Evolutionary conservation across 2,888 invertebrate genomes (phyloP).

Genomic region (Agrochola circellaris): DNA sequence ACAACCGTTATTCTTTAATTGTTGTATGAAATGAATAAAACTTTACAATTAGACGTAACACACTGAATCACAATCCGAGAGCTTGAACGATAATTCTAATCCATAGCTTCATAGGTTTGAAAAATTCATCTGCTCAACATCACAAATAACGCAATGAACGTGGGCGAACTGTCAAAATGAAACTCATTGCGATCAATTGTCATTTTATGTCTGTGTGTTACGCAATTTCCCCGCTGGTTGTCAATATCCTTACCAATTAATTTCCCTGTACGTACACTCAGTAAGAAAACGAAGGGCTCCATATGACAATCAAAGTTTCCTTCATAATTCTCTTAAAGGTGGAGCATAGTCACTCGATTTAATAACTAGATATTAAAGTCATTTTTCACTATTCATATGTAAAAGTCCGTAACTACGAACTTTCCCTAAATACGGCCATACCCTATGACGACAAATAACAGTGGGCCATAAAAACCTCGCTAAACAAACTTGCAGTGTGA

Average conservation of each 20-base stretch:
- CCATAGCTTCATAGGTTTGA: too few relatives aligned
- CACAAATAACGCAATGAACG: too few relatives aligned
- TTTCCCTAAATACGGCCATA: background rate
- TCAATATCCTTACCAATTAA: background rate
- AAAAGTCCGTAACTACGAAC: background rate
- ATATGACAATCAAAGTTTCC: background rate
- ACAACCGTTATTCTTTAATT: background rate
- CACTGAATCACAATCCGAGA: too few relatives aligned
- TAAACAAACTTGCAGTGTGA: background rate
- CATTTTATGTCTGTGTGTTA: too few relatives aligned
- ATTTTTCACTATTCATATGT: background rate
- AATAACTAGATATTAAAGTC: background rate
- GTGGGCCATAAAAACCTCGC: slow-evolving; percentile 21
- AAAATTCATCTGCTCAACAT: too few relatives aligned
- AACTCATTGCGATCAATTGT: too few relatives aligned
- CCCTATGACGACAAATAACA: background rate
- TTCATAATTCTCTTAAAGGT: too few relatives aligned
- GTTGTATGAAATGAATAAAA: background rate
- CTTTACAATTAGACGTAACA: too few relatives aligned
- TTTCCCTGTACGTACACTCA: background rate
- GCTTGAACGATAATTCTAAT: too few relatives aligned
- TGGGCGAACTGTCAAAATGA: too few relatives aligned
- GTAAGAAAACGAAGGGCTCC: background rate
- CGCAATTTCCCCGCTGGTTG: too few relatives aligned
- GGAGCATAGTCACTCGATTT: background rate